Evolutionary conservation across 2,888 invertebrate species (phyloP), one percentile per base, ranked within the genome.

Genomic region (Cataglyphis altisquamis): DNA sequence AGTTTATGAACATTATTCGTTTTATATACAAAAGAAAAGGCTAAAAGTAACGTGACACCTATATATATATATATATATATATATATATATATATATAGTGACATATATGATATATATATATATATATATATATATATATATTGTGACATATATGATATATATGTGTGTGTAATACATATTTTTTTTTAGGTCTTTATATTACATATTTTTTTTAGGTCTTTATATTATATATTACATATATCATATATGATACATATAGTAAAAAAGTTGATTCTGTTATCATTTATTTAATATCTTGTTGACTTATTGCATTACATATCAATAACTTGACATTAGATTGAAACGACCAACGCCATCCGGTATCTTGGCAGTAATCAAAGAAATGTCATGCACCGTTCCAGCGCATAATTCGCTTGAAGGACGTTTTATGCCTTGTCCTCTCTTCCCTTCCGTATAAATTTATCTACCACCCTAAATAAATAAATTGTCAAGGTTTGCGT

Each of bases 271-370:
- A 57, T 57, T 45, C 41, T 60, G 15, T 57, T 9, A 55, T 52
- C 3, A 36, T 15, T 12, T 21, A 57, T 18, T 77, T 4, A 9
- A 36, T 36, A 41, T 73, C 12, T 60, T 18, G 18, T 52, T 36
- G 60, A 60, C 29, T 78, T 78, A 32, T 41, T 68, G 41, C 6
- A 78, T 73, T 48, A 36, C 32, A 45, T 32, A 73, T 78, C 74
- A 48, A 21, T 80, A 74, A 73, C 73, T 60, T 73, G 74, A 73
- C 74, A 80, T 73, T 80, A 80, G n/a, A 73, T 62, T 48, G n/a
- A 55, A 80, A 68, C 78, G 18, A 60, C 74, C 73, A 73, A 45
- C 78, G 60, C 41, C 74, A 80, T 80, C 74, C 78, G 78, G 78
- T 72, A 29, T 18, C 73, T 60, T 60, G 18, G 41, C 57, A 72